These are phyloP conservation scores for Dromiciops gliroides DNA, from an alignment of 2,113 vertebrate genomes.

Conservation along the genomic window DNA sequence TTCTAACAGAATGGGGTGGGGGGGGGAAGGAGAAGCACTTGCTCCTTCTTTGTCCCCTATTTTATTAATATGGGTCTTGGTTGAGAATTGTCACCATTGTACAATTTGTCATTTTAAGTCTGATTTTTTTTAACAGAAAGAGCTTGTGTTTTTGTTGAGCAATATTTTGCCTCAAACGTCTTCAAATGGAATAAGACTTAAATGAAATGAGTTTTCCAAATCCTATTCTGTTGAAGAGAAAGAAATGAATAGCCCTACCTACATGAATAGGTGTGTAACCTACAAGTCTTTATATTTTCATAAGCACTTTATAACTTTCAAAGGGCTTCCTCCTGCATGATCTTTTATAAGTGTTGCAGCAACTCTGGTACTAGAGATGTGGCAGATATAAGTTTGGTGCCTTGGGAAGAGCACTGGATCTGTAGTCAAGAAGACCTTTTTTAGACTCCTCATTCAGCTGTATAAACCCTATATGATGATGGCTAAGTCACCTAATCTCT, in stretches of 20 bases:
- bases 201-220: not conserved
- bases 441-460: not conserved
- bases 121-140: slow-evolving; percentile 50
- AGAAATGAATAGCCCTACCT: not conserved
- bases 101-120: slow-evolving; percentile 57
- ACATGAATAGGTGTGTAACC: not conserved
- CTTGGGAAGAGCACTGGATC: not conserved
- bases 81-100: slow-evolving; percentile 54
- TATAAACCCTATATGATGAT: not conserved
- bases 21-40: not conserved
- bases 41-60: slow-evolving; percentile 40
- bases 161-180: not conserved
- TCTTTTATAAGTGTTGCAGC: not conserved
- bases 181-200: not conserved
- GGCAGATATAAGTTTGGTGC: not conserved
- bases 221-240: not conserved
- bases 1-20: not conserved
- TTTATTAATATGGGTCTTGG: slow-evolving; percentile 60
- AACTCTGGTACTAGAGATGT: not conserved
- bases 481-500: not conserved
- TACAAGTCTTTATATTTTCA: not conserved
- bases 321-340: not conserved
- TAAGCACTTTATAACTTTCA: not conserved
- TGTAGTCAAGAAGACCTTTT: not conserved
- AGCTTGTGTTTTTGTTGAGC: slow-evolving; percentile 49